phyloP scores from a whole-genome alignment of 2,113 vertebrate genomes.

The Lampris incognitus region DNA sequence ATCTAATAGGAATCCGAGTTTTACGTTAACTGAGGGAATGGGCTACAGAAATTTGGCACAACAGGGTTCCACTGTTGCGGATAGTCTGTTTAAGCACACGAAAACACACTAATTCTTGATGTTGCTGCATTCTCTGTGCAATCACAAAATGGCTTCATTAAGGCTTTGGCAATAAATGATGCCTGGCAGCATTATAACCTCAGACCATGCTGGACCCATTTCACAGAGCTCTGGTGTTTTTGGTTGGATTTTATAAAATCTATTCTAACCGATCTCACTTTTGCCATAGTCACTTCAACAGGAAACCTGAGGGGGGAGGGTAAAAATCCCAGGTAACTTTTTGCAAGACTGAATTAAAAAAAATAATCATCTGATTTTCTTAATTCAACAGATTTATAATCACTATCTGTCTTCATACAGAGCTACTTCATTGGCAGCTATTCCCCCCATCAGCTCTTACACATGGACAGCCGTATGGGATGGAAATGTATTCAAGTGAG shows the following conservation, averaged over 20 bases:
- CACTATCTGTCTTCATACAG: too few species aligned
- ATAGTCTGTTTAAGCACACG: slow-evolving; percentile 40
- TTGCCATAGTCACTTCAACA: slow-evolving; percentile 4
- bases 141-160: slow-evolving; percentile 60
- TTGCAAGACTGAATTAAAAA: background rate
- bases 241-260: slow-evolving; percentile 35
- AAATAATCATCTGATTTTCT: background rate
- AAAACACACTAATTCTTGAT: slow-evolving; percentile 49
- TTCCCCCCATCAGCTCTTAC: background rate
- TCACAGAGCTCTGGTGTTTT: slow-evolving; percentile 43
- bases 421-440: background rate
- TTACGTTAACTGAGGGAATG: slow-evolving; percentile 56
- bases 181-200: slow-evolving; percentile 48
- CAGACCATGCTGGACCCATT: slow-evolving; percentile 56
- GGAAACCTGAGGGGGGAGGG: slow-evolving; percentile 5
- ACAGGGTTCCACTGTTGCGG: slow-evolving; percentile 31
- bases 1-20: slow-evolving; percentile 59
- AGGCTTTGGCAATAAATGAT: slow-evolving; percentile 53
- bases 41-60: slow-evolving; percentile 59
- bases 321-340: background rate
- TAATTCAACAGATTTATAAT: too few species aligned
- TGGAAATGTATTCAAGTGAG: too few species aligned
- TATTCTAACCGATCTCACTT: slow-evolving; percentile 20
- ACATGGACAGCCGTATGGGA: too few species aligned
- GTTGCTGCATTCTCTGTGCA: slow-evolving; percentile 20